Base-by-base conservation (phyloP, 2,797 vertebrate species). In the Poeciliopsis turneri region DNA sequence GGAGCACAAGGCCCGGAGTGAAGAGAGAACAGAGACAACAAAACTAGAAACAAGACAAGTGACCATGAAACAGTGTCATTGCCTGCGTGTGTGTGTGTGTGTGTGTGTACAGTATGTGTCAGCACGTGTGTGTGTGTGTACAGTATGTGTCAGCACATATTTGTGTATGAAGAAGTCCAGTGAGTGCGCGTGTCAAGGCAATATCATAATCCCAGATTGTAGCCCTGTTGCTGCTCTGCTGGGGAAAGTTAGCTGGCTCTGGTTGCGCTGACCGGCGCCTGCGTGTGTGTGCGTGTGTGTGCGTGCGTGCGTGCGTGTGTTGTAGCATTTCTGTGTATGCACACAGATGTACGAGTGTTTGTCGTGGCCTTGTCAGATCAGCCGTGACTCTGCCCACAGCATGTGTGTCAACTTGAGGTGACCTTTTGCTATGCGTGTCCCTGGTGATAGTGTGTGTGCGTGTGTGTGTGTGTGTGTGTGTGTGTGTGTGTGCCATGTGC, bases 191-290 rank as follows among this genome's bases (percentile, higher is more conserved):
- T 92, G 89, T 93, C 90, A 85, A 87, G 84, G 84, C 89, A 64
- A 88, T 91, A 88, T 87, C 89, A 89, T 61, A 79, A 91, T 94
- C 92, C 89, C 92, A 94, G 92, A 93, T 91, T 95, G 92, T 72
- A 84, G 88, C 85, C 86, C 83, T 83, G 76, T 94, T 86, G 68
- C 85, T 81, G 78, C 87, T 86, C 85, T 82, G 89, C 80, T 82
- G 85, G 88, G 86, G 77, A 92, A 90, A 90, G 87, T 83, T 83
- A 78, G 87, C 87, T 94, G 91, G 91, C 92, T 88, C 86, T 11
- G 74, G 77, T 73, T 82, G 53, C n/a, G 23, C 86, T 86, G 85
- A 91, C 85, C 76, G 4, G 68, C 77, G 83, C 59, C 51, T 66
- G 72, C 1, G 20, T 51, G 49, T 51, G 47, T 18, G 0, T 2